A percentile compares a stretch with the other conserved stretches of the same genome.
These are phyloP conservation scores for Onychostruthus taczanowskii DNA, from an alignment of 2,113 vertebrate species.

Conservation along the genomic window DNA sequence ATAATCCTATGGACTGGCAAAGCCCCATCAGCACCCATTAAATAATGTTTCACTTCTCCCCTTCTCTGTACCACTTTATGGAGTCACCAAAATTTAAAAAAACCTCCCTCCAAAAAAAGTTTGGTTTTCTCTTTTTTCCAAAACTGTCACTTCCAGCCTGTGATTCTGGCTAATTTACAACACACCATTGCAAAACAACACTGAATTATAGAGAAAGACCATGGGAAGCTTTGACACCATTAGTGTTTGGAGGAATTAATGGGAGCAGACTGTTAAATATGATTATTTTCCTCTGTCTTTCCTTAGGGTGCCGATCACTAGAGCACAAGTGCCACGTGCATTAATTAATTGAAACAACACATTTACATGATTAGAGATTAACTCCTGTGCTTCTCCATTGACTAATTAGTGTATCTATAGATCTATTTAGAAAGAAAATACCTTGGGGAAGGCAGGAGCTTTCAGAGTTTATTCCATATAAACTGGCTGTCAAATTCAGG, in stretches of 20 bases:
- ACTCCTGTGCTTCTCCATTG: constrained; percentile 32
- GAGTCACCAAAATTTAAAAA: not conserved
- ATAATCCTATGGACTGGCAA: not conserved
- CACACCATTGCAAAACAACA: not conserved
- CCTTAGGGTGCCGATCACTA: constrained; percentile 38
- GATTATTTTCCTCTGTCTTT: constrained; percentile 14
- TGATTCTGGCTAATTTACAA: not conserved
- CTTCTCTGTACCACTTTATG: not conserved
- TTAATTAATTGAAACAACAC: constrained; percentile 62
- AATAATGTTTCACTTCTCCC: not conserved
- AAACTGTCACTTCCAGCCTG: not conserved
- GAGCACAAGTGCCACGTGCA: constrained; percentile 36
- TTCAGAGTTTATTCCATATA: constrained; percentile 8
- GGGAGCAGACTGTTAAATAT: not conserved
- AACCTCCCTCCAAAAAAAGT: not conserved
- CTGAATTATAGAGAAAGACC: not conserved
- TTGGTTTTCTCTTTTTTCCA: not conserved
- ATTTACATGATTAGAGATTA: constrained; percentile 59
- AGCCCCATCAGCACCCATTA: not conserved
- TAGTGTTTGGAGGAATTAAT: not conserved
- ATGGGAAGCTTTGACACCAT: not conserved
- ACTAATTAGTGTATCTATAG: constrained; percentile 62
- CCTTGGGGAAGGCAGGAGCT: constrained; percentile 22
- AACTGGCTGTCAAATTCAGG: constrained; percentile 24
- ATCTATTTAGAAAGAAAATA: constrained; percentile 48